Percentiles rank a stretch among this genome's conserved stretches.
Conservation (phyloP, 2,797 vertebrate genomes). For the Macrochelys suwanniensis region DNA sequence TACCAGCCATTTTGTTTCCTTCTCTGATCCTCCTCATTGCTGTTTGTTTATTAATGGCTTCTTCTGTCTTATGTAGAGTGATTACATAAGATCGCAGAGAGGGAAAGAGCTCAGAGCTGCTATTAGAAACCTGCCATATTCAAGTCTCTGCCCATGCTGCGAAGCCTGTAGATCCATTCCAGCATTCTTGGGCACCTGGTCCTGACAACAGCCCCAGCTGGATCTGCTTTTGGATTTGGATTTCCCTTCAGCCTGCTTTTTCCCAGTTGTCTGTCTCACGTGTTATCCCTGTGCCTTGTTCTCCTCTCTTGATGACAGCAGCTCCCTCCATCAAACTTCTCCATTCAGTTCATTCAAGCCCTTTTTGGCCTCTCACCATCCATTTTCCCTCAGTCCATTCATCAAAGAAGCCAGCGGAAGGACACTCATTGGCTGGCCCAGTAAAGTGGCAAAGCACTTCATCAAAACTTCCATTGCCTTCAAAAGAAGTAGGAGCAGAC, state of each 20-base stretch:
- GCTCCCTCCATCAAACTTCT: background rate
- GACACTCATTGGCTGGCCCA: background rate
- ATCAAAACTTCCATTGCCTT: background rate
- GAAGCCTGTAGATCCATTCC: background rate
- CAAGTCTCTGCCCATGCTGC: background rate
- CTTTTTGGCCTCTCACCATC: background rate
- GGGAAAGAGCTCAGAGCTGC: background rate
- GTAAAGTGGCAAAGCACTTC: background rate
- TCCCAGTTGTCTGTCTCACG: background rate
- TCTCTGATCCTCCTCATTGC: constrained; percentile 31
- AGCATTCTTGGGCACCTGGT: too few species aligned
- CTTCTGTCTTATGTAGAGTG: constrained; percentile 62
- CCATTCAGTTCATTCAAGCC: background rate
- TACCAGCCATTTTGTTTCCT: constrained; percentile 39
- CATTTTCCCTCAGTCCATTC: background rate
- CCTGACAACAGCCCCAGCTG: too few species aligned
- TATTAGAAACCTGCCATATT: background rate
- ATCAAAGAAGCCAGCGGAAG: background rate
- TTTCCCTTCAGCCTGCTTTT: background rate
- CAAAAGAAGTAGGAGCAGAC: background rate
- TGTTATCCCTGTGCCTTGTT: background rate
- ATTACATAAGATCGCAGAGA: constrained; percentile 55
- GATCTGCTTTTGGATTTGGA: background rate
- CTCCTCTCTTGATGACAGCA: background rate
- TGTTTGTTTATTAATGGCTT: constrained; percentile 70